phyloP scores from a whole-genome alignment of 2,888 invertebrate species.

The Caenorhabditis panamensis region DNA sequence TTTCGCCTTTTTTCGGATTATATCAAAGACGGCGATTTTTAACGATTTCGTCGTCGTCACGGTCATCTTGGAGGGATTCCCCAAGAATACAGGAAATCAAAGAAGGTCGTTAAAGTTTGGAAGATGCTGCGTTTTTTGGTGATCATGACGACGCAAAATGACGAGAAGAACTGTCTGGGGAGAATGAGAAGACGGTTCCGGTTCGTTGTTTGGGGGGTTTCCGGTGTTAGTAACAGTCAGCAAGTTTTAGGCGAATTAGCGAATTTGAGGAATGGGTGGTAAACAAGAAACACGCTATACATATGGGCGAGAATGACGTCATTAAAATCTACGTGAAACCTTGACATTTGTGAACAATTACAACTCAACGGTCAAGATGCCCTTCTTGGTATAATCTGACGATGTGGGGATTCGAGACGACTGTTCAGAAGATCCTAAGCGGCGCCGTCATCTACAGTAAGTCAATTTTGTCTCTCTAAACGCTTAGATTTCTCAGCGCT shows the following conservation, averaged over 20 bases:
- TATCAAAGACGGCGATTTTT: slow-evolving; percentile 12
- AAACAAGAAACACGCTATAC: no score
- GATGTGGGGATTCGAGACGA: slow-evolving; percentile 9
- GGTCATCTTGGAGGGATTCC: slow-evolving; percentile 5
- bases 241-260: no score
- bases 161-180: no score
- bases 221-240: no score
- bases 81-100: background rate
- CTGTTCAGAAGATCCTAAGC: slow-evolving; percentile 21
- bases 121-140: no score
- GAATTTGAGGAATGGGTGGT: no score
- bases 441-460: slow-evolving; percentile 19
- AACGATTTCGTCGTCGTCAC: slow-evolving; percentile 49
- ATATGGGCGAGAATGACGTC: no score
- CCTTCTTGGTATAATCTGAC: no score
- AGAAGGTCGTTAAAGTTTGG: background rate
- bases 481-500: background rate
- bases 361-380: no score
- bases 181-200: background rate
- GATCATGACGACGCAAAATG: no score
- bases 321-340: no score
- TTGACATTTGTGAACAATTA: no score
- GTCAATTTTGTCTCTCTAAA: background rate
- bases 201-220: background rate
- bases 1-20: slow-evolving; percentile 10